phyloP scores from a whole-genome alignment of 2,797 vertebrate species.

The Aulostomus chinensis region DNA sequence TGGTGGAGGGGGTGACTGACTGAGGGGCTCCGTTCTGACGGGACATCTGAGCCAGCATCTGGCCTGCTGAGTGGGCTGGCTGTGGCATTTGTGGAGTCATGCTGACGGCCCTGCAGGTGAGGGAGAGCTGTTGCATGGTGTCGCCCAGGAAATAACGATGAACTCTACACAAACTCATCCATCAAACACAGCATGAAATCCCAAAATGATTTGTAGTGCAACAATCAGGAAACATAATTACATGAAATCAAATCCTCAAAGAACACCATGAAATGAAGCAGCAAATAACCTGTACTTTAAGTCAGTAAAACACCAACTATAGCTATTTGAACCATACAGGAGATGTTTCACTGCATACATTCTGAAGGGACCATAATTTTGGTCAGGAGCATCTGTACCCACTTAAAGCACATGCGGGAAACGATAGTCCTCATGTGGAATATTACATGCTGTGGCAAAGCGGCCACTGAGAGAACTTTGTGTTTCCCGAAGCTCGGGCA shows the following conservation, averaged over 20 bases:
- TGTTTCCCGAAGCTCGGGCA: background rate
- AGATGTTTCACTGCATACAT: background rate
- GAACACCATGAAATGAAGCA: background rate
- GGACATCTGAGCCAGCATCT: conserved; percentile 91
- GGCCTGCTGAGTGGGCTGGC: conserved; percentile 82
- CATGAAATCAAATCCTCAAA: background rate
- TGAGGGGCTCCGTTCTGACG: conserved; percentile 83
- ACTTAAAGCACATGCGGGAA: conserved; percentile 5
- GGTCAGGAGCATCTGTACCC: conserved; percentile 11
- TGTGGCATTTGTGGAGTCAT: conserved; percentile 84
- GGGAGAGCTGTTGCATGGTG: background rate
- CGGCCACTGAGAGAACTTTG: background rate
- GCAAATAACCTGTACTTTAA: background rate
- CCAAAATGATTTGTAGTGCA: too few relatives aligned
- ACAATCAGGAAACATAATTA: background rate
- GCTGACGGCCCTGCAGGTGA: conserved; percentile 75
- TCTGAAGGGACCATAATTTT: background rate
- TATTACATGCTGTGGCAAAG: background rate
- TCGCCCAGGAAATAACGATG: background rate
- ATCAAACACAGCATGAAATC: background rate
- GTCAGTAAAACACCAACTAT: background rate
- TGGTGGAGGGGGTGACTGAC: conserved; percentile 75
- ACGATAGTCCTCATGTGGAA: background rate
- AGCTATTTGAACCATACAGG: background rate
- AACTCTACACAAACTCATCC: too few relatives aligned